Percentiles rank a stretch among this genome's conserved stretches.
These are phyloP conservation scores for Pseudolaguvia tuberculata DNA, from an alignment of 2,113 vertebrate species.

Conservation along the genomic window DNA sequence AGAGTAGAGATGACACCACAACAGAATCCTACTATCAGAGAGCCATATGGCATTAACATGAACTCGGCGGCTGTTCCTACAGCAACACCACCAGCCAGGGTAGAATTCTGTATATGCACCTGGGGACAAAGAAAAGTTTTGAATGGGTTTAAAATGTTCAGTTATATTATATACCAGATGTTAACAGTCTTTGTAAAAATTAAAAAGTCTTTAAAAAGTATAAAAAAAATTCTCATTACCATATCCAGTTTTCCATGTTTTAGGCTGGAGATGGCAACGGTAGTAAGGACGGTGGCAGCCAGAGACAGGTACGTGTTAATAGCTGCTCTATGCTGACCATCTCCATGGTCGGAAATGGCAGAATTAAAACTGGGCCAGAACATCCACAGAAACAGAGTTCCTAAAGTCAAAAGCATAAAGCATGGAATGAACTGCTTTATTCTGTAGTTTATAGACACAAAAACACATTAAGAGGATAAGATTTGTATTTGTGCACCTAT, in stretches of 20 bases:
- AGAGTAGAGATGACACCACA: slow-evolving; percentile 84
- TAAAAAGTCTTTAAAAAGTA: too few relatives aligned
- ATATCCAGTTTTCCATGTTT: slow-evolving; percentile 92
- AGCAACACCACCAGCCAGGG: slow-evolving; percentile 87
- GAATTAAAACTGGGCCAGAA: slow-evolving; percentile 99
- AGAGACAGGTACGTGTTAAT: slow-evolving; percentile 94
- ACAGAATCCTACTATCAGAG: slow-evolving; percentile 85
- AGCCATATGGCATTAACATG: slow-evolving; percentile 88
- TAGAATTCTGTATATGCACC: slow-evolving; percentile 97
- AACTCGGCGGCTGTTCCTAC: slow-evolving; percentile 92
- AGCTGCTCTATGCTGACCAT: slow-evolving; percentile 86
- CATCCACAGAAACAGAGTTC: slow-evolving; percentile 94
- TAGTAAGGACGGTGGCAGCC: slow-evolving; percentile 82
- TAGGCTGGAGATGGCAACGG: slow-evolving; percentile 83
- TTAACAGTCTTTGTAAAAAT: too few relatives aligned
- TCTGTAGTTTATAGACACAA: not conserved
- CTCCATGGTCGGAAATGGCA: slow-evolving; percentile 78
- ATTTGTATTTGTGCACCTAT: not conserved
- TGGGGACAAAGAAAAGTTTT: slow-evolving; percentile 49
- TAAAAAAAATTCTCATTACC: slow-evolving; percentile 65
- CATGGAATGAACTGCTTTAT: not conserved
- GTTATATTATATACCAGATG: not conserved
- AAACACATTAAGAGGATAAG: not conserved
- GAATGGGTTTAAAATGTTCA: not conserved
- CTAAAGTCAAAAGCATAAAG: slow-evolving; percentile 56